Conservation (phyloP, 2,888 invertebrate genomes). For the Pristionchus japonicus region DNA sequence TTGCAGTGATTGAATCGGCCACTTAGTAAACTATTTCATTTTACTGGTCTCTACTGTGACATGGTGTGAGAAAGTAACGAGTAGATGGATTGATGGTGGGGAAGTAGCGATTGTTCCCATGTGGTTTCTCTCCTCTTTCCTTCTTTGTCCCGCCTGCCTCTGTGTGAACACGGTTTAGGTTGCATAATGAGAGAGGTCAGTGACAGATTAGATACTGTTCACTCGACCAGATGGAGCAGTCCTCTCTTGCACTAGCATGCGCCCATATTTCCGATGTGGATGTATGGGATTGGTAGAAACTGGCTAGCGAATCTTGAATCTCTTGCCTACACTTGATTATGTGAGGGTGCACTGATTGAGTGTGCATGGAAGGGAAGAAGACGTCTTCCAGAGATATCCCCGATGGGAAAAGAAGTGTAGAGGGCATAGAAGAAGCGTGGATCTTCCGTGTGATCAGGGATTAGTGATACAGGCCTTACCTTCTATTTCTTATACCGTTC, state of each 20-base stretch:
- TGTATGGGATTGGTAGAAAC: background rate
- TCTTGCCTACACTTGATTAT: slow-evolving; percentile 14
- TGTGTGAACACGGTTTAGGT: slow-evolving; percentile 20
- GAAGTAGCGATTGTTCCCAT: background rate
- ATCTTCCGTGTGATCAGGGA: background rate
- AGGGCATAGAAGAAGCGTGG: background rate
- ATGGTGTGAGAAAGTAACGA: background rate
- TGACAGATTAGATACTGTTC: background rate
- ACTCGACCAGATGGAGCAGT: background rate
- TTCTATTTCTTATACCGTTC: background rate
- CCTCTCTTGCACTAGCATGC: background rate
- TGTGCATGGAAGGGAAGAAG: background rate
- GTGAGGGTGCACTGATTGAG: slow-evolving; percentile 8
- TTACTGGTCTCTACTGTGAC: background rate
- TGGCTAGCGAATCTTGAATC: background rate
- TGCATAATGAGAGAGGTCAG: background rate
- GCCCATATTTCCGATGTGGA: background rate
- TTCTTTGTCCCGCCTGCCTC: background rate
- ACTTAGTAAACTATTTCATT: background rate
- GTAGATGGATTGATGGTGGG: background rate
- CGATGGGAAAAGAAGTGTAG: slow-evolving; percentile 21
- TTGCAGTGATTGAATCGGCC: background rate
- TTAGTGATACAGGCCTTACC: background rate
- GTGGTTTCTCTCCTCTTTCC: background rate
- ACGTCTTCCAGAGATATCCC: background rate